A percentile compares a stretch with the other conserved stretches of the same genome.
These are phyloP conservation scores for Martes martes DNA, from an alignment of 2,113 vertebrate species.

Conservation along the genomic window DNA sequence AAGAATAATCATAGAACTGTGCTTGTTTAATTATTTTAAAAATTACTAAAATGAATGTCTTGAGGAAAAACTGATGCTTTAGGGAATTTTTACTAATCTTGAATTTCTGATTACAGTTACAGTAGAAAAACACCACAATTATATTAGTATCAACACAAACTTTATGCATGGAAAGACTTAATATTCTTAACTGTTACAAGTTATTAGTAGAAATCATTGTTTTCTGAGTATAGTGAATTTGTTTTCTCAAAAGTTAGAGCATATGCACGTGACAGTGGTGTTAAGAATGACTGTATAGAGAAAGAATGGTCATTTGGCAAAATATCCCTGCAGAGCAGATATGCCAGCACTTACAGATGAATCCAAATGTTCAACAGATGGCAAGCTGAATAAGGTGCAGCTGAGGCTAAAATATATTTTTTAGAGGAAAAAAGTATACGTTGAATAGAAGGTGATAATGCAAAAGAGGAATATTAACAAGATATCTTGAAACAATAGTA, in stretches of 20 bases:
- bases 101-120: slow-evolving; percentile 47
- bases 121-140: neutral
- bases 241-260: neutral
- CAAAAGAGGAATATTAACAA: slow-evolving; percentile 74
- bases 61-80: neutral
- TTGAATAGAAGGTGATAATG: slow-evolving; percentile 64
- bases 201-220: neutral
- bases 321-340: slow-evolving; percentile 50
- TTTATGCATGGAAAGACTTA: slow-evolving; percentile 15
- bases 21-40: neutral
- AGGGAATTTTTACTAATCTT: slow-evolving; percentile 33
- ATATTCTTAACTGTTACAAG: neutral
- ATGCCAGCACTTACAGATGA: slow-evolving; percentile 62
- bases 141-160: slow-evolving; percentile 12
- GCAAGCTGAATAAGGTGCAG: slow-evolving; percentile 75
- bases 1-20: neutral
- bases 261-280: slow-evolving; percentile 20
- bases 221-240: slow-evolving; percentile 29
- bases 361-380: slow-evolving; percentile 82
- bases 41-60: neutral
- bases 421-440: slow-evolving; percentile 50
- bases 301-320: slow-evolving; percentile 70
- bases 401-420: slow-evolving; percentile 70
- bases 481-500: slow-evolving; percentile 75
- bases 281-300: slow-evolving; percentile 62